Base-by-base conservation (phyloP, 2,797 vertebrate genomes). In the Chelon auratus region DNA sequence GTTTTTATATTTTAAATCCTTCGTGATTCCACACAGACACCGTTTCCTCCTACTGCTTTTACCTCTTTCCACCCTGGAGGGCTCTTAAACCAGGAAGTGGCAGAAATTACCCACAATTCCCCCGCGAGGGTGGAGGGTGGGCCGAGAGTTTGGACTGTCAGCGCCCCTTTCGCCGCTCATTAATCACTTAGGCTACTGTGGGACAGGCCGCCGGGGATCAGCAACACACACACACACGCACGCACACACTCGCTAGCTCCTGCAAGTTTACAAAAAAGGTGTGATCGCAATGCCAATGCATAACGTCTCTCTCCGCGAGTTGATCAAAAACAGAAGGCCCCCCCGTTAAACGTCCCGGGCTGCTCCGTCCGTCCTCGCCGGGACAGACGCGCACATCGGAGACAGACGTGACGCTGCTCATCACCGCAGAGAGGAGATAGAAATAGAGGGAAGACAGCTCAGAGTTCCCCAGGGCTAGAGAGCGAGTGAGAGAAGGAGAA, bases 131-230 rank as follows among this genome's bases (percentile, higher is more conserved):
- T 36, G 33, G 33, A 74, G 75, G 75, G 72, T 24, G 70, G 60
- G 75, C 14, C 3, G 9, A 70, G 53, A 72, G 79, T 85, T 81
- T 64, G 82, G 83, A 76, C 82, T 88, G 86, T 87, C 89, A 81
- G 66, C 43, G 1, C 52, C 75, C 79, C 80, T 82, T 80, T 77
- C 72, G 64, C 63, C 6, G 36, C 87, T 84, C 89, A 90, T 93
- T 91, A 68, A 90, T 93, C 89, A 92, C 81, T 87, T 73, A 58
- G 66, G 77, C 85, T 83, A 79, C 81, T 75, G 80, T 58, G 55
- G 76, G 77, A 85, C 78, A 37, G 72, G 61, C 48, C 63, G 9
- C 77, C 36, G 13, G 64, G 54, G 58, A 77, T 47, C 51, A 36
- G 51, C 60, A 48, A 33, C 51, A 43, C 62, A 55, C 54, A 61